Percentiles rank a stretch among this genome's conserved stretches.
Evolutionary conservation across 2,888 invertebrate genomes (phyloP).

Genomic region (Hirtodrosophila duncani): DNA sequence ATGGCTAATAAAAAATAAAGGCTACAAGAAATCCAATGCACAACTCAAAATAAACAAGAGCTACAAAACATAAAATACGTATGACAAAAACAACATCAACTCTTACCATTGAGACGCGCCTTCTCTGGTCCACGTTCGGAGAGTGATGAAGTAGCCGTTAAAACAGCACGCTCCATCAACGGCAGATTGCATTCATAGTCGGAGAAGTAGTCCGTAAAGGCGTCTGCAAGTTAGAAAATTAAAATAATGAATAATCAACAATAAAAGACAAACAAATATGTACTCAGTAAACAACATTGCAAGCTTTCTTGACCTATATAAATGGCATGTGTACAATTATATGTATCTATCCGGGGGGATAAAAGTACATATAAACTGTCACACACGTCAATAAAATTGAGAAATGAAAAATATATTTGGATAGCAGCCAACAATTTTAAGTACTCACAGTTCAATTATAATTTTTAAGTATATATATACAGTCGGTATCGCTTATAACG

Average conservation of each 20-base stretch:
- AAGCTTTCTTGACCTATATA: constrained; percentile 42
- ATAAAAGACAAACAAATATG: constrained; percentile 2
- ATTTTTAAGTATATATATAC: constrained; percentile 35
- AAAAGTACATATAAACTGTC: constrained; percentile 48
- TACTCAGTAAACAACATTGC: not conserved
- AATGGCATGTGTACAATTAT: too few species aligned
- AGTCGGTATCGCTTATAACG: too few species aligned
- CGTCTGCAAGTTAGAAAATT: constrained; percentile 63
- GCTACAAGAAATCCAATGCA: constrained; percentile 8
- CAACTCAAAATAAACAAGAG: not conserved
- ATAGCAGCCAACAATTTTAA: constrained; percentile 43
- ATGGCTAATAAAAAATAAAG: too few species aligned
- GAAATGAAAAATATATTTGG: constrained; percentile 44
- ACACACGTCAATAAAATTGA: constrained; percentile 44
- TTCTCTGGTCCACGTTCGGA: constrained; percentile 91
- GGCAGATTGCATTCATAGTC: constrained; percentile 90
- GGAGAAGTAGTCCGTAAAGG: constrained; percentile 75
- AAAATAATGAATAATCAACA: constrained; percentile 16
- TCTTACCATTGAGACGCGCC: constrained; percentile 91
- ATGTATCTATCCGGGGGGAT: constrained; percentile 3
- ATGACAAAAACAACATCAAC: too few species aligned
- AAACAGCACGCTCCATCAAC: constrained; percentile 84
- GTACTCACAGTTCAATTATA: constrained; percentile 25
- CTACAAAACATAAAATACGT: constrained; percentile 19
- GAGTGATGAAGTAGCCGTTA: constrained; percentile 89